Base-by-base conservation (phyloP, 2,888 invertebrate species). In the Euzetes globulus region DNA sequence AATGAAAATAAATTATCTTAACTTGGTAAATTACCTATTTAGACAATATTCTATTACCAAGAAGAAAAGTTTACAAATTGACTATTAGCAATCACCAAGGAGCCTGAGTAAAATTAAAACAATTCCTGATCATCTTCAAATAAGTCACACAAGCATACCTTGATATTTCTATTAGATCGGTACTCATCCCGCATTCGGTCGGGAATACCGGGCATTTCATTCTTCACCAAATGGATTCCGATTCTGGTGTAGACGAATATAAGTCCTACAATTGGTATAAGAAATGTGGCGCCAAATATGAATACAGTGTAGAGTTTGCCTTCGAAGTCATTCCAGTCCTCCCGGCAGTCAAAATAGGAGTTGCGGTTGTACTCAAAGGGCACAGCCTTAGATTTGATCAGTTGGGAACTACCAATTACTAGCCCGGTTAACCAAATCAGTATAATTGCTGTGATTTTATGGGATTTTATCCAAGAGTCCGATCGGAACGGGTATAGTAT, bases 161-260 rank as follows among this genome's bases (percentile, higher is more conserved):
- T 77, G 22, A 77, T 74, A 33, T 77, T 77, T 7, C 75, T 55
- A 22, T 73, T 75, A n/a, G 83, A 79, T 76, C 83, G 83, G 2
- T 81, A 80, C 25, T 80, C 79, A 78, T 85, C 85, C 58, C 85
- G 77, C 25, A 78, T 79, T 11, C 80, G 80, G 75, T 85, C 83
- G 0, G 84, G 83, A 77, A 84, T 84, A 15, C 85, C 85, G 0
- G 85, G 85, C 1, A 83, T 79, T 17, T 80, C 81, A 52, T 84
- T 80, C 55, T 81, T 79, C 83, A 84, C 84, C 77, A 85, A 79
- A 74, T 82, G 80, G 77, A 80, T 79, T 19, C 83, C 83, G 9
- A 85, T 83, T 75, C 82, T 81, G 50, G 82, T 80, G 78, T 85
- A 85, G 11, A 84, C 83, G 75, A 82, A 80, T 0, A 81, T 82